Evolutionary conservation across 2,888 invertebrate species (phyloP).

Genomic region (Drosophila pegasa): DNA sequence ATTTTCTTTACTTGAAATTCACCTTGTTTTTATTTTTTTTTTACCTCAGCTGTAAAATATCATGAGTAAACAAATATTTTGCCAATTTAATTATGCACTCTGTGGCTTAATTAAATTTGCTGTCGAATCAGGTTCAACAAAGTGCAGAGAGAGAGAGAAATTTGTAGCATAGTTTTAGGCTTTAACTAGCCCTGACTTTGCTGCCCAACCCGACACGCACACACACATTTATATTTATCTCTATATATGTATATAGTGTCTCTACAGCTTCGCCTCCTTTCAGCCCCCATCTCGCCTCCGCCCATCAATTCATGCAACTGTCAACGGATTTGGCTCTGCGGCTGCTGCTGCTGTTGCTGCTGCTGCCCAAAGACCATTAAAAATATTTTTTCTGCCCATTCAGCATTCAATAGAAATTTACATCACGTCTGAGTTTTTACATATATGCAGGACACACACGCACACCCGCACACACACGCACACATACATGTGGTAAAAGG

Average conservation of each 20-base stretch:
- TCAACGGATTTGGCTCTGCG: constrained; percentile 47
- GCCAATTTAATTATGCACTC: background rate
- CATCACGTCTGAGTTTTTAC: constrained; percentile 79
- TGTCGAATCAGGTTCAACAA: background rate
- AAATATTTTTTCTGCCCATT: constrained; percentile 79
- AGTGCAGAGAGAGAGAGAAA: background rate
- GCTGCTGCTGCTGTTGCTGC: constrained; percentile 22
- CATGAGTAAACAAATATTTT: background rate
- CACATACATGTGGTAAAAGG: constrained; percentile 51
- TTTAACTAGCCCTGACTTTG: constrained; percentile 48
- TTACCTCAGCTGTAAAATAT: background rate
- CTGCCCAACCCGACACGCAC: constrained; percentile 43
- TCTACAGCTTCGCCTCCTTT: background rate
- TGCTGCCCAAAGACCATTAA: constrained; percentile 73
- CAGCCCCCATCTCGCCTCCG: background rate
- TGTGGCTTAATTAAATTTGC: background rate
- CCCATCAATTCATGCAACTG: constrained; percentile 53
- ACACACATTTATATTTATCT: background rate
- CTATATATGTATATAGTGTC: constrained; percentile 13
- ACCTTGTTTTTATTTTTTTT: background rate
- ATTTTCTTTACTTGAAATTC: background rate
- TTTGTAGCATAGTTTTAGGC: constrained; percentile 31
- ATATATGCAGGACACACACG: constrained; percentile 33
- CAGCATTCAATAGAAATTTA: constrained; percentile 81
- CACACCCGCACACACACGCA: constrained; percentile 3